phyloP scores from a whole-genome alignment of 2,113 vertebrate genomes.

The Callocephalon fimbriatum region DNA sequence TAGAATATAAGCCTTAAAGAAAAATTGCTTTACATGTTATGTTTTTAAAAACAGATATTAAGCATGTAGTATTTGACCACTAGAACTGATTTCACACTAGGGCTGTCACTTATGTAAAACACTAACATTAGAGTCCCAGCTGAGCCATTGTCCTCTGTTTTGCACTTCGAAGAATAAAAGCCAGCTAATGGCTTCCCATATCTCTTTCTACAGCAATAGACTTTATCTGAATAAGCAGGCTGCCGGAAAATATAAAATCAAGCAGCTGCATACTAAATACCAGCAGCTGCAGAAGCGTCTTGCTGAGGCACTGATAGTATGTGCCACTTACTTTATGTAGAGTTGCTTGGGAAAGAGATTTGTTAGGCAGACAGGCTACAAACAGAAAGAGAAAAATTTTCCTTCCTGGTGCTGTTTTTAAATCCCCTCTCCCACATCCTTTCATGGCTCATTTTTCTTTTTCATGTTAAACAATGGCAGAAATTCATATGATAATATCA shows the following conservation, averaged over 20 bases:
- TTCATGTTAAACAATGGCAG: not conserved
- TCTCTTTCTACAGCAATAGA: not conserved
- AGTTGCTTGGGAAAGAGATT: not conserved
- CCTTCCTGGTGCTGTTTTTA: not conserved
- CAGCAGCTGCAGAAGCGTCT: conserved; percentile 41
- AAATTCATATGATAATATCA: not conserved
- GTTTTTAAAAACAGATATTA: not conserved
- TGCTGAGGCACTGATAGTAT: not conserved
- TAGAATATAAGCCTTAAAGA: not conserved
- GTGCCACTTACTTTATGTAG: not conserved
- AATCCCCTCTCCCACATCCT: not conserved
- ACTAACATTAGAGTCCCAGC: not conserved
- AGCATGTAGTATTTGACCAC: not conserved
- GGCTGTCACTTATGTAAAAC: not conserved
- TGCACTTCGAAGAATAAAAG: not conserved
- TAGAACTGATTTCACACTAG: not conserved
- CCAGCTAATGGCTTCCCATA: conserved; percentile 18
- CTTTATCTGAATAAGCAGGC: not conserved
- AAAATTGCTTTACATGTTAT: not conserved
- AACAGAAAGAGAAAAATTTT: conserved; percentile 2
- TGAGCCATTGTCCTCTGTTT: not conserved
- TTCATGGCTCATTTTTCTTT: not conserved
- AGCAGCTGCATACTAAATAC: conserved; percentile 48
- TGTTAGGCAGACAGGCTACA: not conserved
- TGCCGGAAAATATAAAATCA: conserved; percentile 35